A percentile compares a stretch with the other conserved stretches of the same genome.
phyloP scores from a whole-genome alignment of 2,797 vertebrate species.

The Distichodus sexfasciatus region DNA sequence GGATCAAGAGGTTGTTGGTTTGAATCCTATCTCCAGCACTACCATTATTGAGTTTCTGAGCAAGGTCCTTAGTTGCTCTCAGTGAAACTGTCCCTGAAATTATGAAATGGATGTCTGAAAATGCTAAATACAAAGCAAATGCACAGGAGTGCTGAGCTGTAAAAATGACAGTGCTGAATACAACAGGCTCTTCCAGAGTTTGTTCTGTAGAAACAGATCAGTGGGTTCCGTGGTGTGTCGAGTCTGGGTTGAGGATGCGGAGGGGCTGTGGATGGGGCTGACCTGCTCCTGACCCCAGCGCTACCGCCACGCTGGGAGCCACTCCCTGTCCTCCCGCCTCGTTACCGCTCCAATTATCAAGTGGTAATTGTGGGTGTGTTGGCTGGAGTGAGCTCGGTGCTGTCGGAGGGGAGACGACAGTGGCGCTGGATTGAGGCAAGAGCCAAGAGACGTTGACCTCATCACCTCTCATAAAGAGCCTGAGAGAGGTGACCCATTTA shows the following conservation, averaged over 20 bases:
- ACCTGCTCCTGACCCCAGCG: slow-evolving; percentile 61
- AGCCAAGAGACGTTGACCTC: slow-evolving; percentile 31
- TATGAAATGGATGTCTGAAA: no score
- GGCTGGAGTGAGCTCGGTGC: slow-evolving; percentile 46
- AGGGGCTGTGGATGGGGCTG: slow-evolving; percentile 67
- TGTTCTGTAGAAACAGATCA: neutral
- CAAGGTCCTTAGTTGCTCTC: no score
- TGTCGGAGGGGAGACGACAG: slow-evolving; percentile 64
- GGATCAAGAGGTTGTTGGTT: no score
- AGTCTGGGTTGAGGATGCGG: no score
- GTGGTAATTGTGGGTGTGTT: slow-evolving; percentile 74
- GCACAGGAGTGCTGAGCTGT: slow-evolving; percentile 1
- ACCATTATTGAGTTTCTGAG: no score
- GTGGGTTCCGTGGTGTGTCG: no score
- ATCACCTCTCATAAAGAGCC: slow-evolving; percentile 59
- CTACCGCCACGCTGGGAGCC: slow-evolving; percentile 72
- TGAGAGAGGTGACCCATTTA: slow-evolving; percentile 63
- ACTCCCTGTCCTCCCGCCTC: slow-evolving; percentile 71
- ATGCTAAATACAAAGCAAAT: no score
- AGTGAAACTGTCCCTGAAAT: no score
- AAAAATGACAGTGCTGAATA: slow-evolving; percentile 10
- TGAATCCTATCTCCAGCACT: no score
- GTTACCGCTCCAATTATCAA: slow-evolving; percentile 78
- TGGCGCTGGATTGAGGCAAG: slow-evolving; percentile 61
- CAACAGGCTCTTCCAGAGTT: neutral